Evolutionary conservation across 1,140 invertebrate genomes (phyloP), one percentile per base, ranked within the genome.

Genomic region (Harpegnathos saltator): DNA sequence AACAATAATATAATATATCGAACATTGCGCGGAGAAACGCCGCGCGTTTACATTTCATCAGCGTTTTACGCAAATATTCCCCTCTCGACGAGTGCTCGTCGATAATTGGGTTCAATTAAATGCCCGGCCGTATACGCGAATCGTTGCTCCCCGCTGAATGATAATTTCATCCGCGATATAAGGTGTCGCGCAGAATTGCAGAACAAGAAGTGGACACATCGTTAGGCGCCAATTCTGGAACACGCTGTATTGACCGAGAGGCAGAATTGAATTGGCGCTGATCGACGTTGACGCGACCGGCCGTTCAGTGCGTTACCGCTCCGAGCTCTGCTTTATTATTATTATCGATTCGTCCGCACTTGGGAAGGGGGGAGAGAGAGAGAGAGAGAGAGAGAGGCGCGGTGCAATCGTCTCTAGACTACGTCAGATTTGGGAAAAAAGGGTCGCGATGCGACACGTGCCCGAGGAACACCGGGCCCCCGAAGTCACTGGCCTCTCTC

Each of bases 401-500:
- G 5, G 22, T 19, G 0, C 17, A 69, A 26, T 65, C n/a, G 38
- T 38, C 14, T 71, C 62, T n/a, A n/a, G 19, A 14, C 24, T 15
- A 5, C 17, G 19, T 52, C 52, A 48, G 14, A 69, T 80, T 66
- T 26, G 15, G 26, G 54, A 54, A 38, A 77, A 72, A 62, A 52
- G 24, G 62, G 24, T 56, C 59, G 54, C 24, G 48, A 77, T 44
- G 48, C 33, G 83, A 88, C 86, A 88, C 87, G 86, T 85, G 86
- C 72, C 86, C 44, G 52, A 22, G 65, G 22, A 66, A 62, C 58
- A 24, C 50, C 77, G 29, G 73, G 15, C 54, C 62, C 52, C 38
- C 65, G 56, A 66, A 90, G 89, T 89, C 85, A 84, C 90, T 92
- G 88, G 85, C 86, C 89, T 85, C 89, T 85, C 71, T 65, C 77